These are phyloP conservation scores for Brachionus paranguensis DNA, from an alignment of 1,140 invertebrate species.

Conservation along the genomic window DNA sequence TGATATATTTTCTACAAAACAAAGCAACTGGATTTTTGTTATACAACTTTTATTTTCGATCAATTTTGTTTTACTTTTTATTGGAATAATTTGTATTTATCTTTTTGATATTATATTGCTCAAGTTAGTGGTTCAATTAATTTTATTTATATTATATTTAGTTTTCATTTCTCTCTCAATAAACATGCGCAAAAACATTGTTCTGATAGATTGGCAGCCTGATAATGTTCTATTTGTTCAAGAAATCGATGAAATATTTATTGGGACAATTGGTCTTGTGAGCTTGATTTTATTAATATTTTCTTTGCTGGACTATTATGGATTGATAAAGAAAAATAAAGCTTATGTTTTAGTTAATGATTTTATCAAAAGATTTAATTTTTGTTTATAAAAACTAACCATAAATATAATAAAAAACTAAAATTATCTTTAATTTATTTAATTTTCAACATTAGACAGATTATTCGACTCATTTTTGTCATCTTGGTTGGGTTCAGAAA, in stretches of 20 bases:
- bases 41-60: neutral
- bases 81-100: neutral
- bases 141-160: neutral
- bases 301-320: neutral
- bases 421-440: neutral
- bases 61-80: neutral
- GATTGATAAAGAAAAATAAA: neutral
- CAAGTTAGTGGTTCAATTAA: neutral
- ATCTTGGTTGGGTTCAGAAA: neutral
- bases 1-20: neutral
- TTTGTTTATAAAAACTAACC: neutral
- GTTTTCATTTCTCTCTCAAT: neutral
- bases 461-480: neutral
- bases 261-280: neutral
- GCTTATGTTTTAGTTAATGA: neutral
- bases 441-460: neutral
- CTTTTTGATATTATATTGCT: neutral
- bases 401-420: neutral
- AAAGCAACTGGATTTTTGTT: neutral
- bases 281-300: neutral
- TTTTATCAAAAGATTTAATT: neutral
- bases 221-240: neutral
- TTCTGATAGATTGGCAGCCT: neutral
- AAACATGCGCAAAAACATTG: neutral
- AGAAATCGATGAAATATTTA: neutral